Evolutionary conservation across 2,113 vertebrate species (phyloP), one percentile per base, ranked within the genome.

Genomic region (Erythrocercus mccallii): DNA sequence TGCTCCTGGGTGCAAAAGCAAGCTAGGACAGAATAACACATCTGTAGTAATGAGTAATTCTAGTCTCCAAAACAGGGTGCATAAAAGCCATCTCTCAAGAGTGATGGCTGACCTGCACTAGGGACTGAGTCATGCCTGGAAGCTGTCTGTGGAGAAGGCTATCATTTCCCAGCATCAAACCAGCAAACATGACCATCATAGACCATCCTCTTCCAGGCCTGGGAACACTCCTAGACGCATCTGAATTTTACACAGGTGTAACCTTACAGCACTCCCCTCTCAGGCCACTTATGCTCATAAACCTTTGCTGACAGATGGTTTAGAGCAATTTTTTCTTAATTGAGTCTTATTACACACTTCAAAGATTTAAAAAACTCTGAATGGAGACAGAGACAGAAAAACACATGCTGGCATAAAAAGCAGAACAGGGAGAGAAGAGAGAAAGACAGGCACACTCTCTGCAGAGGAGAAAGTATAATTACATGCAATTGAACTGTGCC

Each of bases 301-400:
- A 53, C 5, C 13, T 82, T 86, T 27, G 22, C 54, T 42, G 50
- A 90, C 45, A 78, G 11, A n/a, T 6, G 37, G 8, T 60, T 90
- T 65, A 0, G 0, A 72, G 58, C 4, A 24, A 27, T 57, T 54
- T 53, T 74, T 64, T 85, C 42, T 69, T 48, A 45, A 50, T 2
- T 57, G 10, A 82, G 27, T n/a, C 61, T 54, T 5, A 4, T 71
- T 89, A 77, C 8, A 50, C 21, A 80, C 54, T 51, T 50, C 42
- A 48, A 61, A 90, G 53, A 58, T 40, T 68, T 54, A 71, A 91
- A 76, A 53, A 62, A 58, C 31, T 76, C 42, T 27, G 10, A 85
- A 54, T 5, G 17, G n/a, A 79, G 13, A 72, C 13, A 40, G 21
- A 76, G 15, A 28, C 11, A 73, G 28, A 45, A 4, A 31, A 13